A percentile compares a stretch with the other conserved stretches of the same genome.
These are phyloP conservation scores for Drosophila incognita DNA, from an alignment of 2,888 invertebrate species.

Conservation along the genomic window DNA sequence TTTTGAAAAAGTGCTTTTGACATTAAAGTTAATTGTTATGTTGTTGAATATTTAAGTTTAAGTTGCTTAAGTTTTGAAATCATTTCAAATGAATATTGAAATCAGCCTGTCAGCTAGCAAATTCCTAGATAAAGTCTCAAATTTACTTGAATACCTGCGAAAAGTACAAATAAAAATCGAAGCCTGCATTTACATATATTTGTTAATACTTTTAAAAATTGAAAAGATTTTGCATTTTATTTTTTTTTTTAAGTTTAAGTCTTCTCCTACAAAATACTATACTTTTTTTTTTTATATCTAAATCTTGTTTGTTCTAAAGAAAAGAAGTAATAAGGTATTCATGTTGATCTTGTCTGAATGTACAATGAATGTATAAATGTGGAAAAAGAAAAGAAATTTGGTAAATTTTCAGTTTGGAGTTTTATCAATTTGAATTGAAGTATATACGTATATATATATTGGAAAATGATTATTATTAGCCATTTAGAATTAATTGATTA, in stretches of 20 bases:
- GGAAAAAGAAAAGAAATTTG: background rate
- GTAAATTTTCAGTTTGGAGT: slow-evolving; percentile 1
- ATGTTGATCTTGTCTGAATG: slow-evolving; percentile 22
- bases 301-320: background rate
- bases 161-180: background rate
- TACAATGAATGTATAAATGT: slow-evolving; percentile 34
- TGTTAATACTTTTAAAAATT: background rate
- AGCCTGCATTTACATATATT: background rate
- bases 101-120: background rate
- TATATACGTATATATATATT: slow-evolving; percentile 21
- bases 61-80: background rate
- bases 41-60: background rate
- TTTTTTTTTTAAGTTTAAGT: too few relatives aligned
- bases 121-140: background rate
- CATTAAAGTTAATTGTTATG: slow-evolving; percentile 6
- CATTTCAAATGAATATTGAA: background rate
- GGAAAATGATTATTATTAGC: slow-evolving; percentile 7
- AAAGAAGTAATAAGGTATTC: background rate
- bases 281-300: background rate
- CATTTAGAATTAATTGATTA: slow-evolving; percentile 40
- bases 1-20: slow-evolving; percentile 6
- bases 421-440: slow-evolving; percentile 21
- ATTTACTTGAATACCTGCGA: background rate
- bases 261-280: background rate
- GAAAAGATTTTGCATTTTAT: background rate